phyloP scores from a whole-genome alignment of 2,888 invertebrate genomes.

The Odontothrips loti region DNA sequence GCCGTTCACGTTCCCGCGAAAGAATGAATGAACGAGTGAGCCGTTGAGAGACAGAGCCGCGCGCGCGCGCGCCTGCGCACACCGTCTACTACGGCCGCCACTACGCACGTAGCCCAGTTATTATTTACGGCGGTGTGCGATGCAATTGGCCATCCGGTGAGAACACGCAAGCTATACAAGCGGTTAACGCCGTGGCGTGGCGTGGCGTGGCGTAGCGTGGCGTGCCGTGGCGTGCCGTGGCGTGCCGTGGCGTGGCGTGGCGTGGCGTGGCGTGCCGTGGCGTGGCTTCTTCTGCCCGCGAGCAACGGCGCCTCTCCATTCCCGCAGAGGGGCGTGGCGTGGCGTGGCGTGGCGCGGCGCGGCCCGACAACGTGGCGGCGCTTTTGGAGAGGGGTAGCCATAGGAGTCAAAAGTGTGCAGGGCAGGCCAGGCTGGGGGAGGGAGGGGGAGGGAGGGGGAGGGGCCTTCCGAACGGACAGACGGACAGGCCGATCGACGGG shows the following conservation, averaged over 20 bases:
- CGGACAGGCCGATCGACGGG: background rate
- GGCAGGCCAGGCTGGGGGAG: background rate
- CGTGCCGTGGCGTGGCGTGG: background rate
- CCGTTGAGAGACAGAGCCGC: background rate
- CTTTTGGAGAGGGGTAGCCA: background rate
- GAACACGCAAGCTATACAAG: constrained; percentile 26
- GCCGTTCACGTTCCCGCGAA: background rate
- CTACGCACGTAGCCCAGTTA: constrained; percentile 6
- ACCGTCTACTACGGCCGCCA: background rate
- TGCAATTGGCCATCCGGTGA: constrained; percentile 4
- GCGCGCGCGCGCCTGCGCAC: background rate
- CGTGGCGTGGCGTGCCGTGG: background rate
- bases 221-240: background rate
- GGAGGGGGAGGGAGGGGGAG: background rate
- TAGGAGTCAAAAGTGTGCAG: background rate
- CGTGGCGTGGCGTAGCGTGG: background rate
- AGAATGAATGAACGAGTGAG: background rate
- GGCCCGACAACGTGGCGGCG: no score
- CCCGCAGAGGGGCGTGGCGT: no score
- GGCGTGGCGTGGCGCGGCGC: no score
- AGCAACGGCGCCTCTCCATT: no score
- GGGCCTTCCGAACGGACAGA: background rate
- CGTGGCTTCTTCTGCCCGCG: no score
- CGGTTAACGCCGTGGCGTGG: background rate
- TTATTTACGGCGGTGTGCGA: constrained; percentile 9